A percentile compares a stretch with the other conserved stretches of the same genome.
phyloP scores from a whole-genome alignment of 35 echinoderm and acorn worm genomes.

The Chiridota heheva region DNA sequence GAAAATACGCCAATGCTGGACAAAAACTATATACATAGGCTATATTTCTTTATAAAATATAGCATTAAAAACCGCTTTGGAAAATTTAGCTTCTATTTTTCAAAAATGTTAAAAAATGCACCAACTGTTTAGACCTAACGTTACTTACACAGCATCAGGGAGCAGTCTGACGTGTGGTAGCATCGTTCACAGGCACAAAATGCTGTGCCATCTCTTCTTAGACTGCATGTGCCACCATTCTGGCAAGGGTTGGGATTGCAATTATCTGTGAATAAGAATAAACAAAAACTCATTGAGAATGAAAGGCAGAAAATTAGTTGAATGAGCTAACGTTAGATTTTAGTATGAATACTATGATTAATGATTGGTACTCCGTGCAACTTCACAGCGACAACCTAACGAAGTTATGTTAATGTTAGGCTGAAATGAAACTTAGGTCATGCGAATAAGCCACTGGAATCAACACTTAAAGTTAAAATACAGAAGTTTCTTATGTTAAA shows the following conservation, averaged over 20 bases:
- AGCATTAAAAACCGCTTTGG: not conserved
- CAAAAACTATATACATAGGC: not conserved
- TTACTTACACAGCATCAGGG: slow-evolving; percentile 25
- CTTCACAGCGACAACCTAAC: too few relatives aligned
- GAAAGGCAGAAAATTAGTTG: too few relatives aligned
- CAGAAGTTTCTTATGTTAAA: too few relatives aligned
- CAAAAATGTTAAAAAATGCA: not conserved
- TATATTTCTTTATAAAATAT: not conserved
- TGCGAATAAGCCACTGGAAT: too few relatives aligned
- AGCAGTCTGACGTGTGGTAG: slow-evolving; percentile 30
- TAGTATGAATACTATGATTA: too few relatives aligned
- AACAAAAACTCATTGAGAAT: too few relatives aligned
- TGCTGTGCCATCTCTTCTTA: slow-evolving; percentile 39
- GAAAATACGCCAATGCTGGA: not conserved
- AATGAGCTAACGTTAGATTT: too few relatives aligned
- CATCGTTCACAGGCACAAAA: slow-evolving; percentile 35
- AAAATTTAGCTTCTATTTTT: too few relatives aligned
- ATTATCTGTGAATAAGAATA: slow-evolving; percentile 14
- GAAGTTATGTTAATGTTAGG: too few relatives aligned
- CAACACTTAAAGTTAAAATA: too few relatives aligned
- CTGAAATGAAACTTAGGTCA: too few relatives aligned
- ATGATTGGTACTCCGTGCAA: too few relatives aligned
- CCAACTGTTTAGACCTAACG: not conserved
- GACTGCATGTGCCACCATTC: slow-evolving; percentile 44
- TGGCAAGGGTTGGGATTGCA: slow-evolving; percentile 45